Base-by-base conservation (phyloP, 2,888 invertebrate species). In the Zele albiditarsus region DNA sequence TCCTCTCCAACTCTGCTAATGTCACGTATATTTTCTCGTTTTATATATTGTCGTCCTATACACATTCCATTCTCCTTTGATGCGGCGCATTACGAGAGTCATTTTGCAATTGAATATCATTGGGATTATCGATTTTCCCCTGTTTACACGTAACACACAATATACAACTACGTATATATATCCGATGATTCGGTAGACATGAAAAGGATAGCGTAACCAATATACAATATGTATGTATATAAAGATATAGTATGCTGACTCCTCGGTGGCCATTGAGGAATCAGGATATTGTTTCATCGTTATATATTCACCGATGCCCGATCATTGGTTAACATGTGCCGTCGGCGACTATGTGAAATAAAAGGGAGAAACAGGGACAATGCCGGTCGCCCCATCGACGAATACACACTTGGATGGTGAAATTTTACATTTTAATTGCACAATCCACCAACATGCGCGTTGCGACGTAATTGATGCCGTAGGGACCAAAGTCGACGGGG, bases 351-450 rank as follows among this genome's bases (percentile, higher is more conserved):
- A 73, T 80, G 77, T 78, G 78, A 76, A 80, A 80, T 79, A 75
- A 72, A 77, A 75, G 75, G 75, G 78, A 77, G 75, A 74, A 75
- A 77, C 73, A 62, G 60, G 73, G 28, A 62, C n/a, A 49, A 60
- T 38, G 27, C 28, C 58, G 71, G 49, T n/a, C 20, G 63, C 38
- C 65, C 75, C 63, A 71, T 72, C 25, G 33, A 68, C 46, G 27
- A 46, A 25, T 62, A 67, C 79, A 72, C 77, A 75, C 63, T 65
- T 53, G 38, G 65, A 84, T 83, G 80, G 82, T 82, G 81, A 83
- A 83, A 82, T 83, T 85, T 84, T 82, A 80, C 82, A 83, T 84
- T 84, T 84, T 84, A 84, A 85, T 85, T 84, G 82, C 82, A 31
- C 31, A 80, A 85, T 82, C 74, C 73, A 73, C 76, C 74, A 73